A percentile compares a stretch with the other conserved stretches of the same genome.
These are phyloP conservation scores for Nycticorax nycticorax DNA, from an alignment of 2,113 vertebrate species.

Conservation along the genomic window DNA sequence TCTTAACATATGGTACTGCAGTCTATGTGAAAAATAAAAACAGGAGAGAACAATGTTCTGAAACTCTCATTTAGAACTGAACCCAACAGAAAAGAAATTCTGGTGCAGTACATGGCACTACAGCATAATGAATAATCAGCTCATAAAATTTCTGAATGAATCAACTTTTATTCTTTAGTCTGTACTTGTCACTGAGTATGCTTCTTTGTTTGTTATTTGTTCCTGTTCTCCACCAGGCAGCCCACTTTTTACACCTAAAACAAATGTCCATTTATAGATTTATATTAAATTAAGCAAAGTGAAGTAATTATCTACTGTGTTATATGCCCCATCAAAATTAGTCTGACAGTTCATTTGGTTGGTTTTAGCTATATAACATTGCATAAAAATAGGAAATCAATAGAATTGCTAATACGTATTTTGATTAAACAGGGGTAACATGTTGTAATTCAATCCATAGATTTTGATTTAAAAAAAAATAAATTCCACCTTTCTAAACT, in stretches of 20 bases:
- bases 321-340: conserved; percentile 13
- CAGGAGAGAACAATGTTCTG: not conserved
- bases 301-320: not conserved
- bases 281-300: not conserved
- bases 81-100: not conserved
- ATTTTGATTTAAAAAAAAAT: not conserved
- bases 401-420: not conserved
- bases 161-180: not conserved
- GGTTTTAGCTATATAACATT: not conserved
- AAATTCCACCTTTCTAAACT: not conserved
- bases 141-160: not conserved
- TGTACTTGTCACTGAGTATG: not conserved
- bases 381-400: conserved; percentile 1
- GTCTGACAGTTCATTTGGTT: not conserved
- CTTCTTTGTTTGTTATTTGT: not conserved
- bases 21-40: not conserved
- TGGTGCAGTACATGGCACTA: not conserved
- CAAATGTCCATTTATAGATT: not conserved
- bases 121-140: not conserved
- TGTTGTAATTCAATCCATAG: not conserved
- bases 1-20: not conserved
- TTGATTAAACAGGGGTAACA: conserved; percentile 17
- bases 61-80: not conserved
- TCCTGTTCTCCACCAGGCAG: not conserved
- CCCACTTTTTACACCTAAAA: not conserved